These are phyloP conservation scores for Scolopax mira DNA, from an alignment of 2,113 vertebrate genomes.

Conservation along the genomic window DNA sequence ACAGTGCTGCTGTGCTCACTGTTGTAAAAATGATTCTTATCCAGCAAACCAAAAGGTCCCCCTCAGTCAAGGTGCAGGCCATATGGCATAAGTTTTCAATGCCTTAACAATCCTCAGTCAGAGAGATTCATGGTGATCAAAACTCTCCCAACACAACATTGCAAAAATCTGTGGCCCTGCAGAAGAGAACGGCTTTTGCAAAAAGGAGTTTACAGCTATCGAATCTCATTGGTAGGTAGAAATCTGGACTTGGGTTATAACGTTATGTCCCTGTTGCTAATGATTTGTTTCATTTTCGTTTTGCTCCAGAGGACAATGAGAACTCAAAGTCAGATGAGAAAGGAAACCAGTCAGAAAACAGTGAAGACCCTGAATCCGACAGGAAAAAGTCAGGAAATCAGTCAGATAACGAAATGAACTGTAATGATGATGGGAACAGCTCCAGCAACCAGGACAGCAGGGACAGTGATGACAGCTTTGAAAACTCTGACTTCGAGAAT, in stretches of 20 bases:
- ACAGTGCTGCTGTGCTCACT: neutral
- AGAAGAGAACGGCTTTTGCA: neutral
- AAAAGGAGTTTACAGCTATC: neutral
- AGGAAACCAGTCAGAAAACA: slow-evolving; percentile 90
- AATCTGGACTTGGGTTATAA: neutral
- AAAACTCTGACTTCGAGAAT: slow-evolving; percentile 89
- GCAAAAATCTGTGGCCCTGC: neutral
- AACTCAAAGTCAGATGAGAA: slow-evolving; percentile 93
- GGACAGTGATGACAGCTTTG: slow-evolving; percentile 95
- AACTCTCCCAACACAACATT: neutral
- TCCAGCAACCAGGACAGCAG: slow-evolving; percentile 96
- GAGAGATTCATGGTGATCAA: neutral
- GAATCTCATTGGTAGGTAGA: neutral
- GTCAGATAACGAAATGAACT: slow-evolving; percentile 91
- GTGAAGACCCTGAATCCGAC: slow-evolving; percentile 88
- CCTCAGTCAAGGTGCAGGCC: neutral
- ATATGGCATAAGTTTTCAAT: neutral
- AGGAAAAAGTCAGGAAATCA: slow-evolving; percentile 86
- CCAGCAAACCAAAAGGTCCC: neutral
- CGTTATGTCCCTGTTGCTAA: slow-evolving; percentile 14
- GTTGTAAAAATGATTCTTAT: neutral
- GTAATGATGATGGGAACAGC: slow-evolving; percentile 91
- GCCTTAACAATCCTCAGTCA: neutral
- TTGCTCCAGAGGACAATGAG: slow-evolving; percentile 86
- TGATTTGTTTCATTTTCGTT: slow-evolving; percentile 46